These are phyloP conservation scores for Perca schrenkii DNA, from an alignment of 2,113 vertebrate species.

Conservation along the genomic window DNA sequence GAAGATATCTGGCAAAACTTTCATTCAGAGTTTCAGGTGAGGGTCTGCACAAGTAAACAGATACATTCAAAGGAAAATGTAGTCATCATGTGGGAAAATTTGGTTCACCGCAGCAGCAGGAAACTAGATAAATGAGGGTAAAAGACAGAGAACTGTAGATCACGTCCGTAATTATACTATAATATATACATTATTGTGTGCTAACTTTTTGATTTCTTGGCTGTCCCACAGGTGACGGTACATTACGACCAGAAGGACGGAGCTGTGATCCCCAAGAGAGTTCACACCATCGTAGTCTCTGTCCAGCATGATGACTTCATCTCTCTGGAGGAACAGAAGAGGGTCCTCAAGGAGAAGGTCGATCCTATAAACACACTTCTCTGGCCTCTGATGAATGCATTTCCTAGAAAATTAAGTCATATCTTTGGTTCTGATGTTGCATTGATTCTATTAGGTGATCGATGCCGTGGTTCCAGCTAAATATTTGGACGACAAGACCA, in stretches of 20 bases:
- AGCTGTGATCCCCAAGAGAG: constrained; percentile 89
- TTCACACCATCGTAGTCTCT: constrained; percentile 96
- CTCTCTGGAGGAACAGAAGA: constrained; percentile 89
- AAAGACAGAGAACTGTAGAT: background rate
- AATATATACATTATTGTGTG: no score
- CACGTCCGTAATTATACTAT: background rate
- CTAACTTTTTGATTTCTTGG: background rate
- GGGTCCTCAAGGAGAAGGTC: constrained; percentile 88
- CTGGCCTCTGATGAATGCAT: background rate
- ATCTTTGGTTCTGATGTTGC: background rate
- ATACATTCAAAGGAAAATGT: background rate
- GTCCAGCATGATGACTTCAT: constrained; percentile 93
- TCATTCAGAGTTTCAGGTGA: background rate
- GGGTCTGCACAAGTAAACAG: background rate
- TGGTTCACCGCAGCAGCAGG: background rate
- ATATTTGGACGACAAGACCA: constrained; percentile 93
- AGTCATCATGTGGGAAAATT: background rate
- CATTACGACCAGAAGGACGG: constrained; percentile 91
- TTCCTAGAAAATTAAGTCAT: background rate
- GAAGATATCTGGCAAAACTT: background rate
- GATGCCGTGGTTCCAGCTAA: constrained; percentile 89
- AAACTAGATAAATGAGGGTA: background rate
- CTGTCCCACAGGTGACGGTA: constrained; percentile 88
- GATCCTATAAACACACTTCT: background rate
- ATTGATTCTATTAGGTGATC: constrained; percentile 82